Evolutionary conservation across 2,113 vertebrate species (phyloP).

Genomic region (Engraulis encrasicolus): DNA sequence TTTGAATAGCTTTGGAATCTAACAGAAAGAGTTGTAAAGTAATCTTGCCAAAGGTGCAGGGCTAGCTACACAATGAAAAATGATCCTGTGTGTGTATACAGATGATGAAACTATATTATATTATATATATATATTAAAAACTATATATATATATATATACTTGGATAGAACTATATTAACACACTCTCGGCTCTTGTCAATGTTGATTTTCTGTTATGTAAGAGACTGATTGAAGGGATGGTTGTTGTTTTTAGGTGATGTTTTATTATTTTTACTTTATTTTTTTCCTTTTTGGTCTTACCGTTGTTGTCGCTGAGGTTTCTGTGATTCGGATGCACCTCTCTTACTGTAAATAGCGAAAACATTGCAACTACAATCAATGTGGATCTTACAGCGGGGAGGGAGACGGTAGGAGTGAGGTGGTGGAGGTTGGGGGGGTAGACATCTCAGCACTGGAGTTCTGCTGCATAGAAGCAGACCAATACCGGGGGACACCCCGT

Average conservation of each 20-base stretch:
- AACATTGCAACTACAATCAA: slow-evolving; percentile 75
- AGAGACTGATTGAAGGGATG: slow-evolving; percentile 73
- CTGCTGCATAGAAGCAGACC: neutral
- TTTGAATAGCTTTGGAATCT: slow-evolving; percentile 98
- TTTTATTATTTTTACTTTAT: slow-evolving; percentile 49
- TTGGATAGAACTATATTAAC: slow-evolving; percentile 66
- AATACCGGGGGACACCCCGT: slow-evolving; percentile 59
- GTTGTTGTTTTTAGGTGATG: slow-evolving; percentile 68
- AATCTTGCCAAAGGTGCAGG: slow-evolving; percentile 97
- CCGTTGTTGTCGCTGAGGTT: slow-evolving; percentile 56
- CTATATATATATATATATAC: slow-evolving; percentile 53
- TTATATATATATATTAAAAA: slow-evolving; percentile 46
- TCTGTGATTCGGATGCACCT: slow-evolving; percentile 65
- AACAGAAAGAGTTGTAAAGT: slow-evolving; percentile 94
- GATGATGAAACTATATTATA: slow-evolving; percentile 75
- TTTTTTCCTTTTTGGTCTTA: slow-evolving; percentile 56
- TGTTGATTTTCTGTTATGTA: slow-evolving; percentile 72
- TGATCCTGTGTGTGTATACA: slow-evolving; percentile 73
- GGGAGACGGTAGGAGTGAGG: too few species aligned
- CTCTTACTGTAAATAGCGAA: slow-evolving; percentile 69
- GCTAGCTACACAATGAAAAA: slow-evolving; percentile 80
- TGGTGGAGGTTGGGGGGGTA: slow-evolving; percentile 36
- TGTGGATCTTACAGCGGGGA: slow-evolving; percentile 58
- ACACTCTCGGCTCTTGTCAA: slow-evolving; percentile 67
- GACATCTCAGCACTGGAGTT: neutral